Evolutionary conservation across 2,888 invertebrate species (phyloP), one percentile per base, ranked within the genome.

Genomic region (Drosophila anomalata): DNA sequence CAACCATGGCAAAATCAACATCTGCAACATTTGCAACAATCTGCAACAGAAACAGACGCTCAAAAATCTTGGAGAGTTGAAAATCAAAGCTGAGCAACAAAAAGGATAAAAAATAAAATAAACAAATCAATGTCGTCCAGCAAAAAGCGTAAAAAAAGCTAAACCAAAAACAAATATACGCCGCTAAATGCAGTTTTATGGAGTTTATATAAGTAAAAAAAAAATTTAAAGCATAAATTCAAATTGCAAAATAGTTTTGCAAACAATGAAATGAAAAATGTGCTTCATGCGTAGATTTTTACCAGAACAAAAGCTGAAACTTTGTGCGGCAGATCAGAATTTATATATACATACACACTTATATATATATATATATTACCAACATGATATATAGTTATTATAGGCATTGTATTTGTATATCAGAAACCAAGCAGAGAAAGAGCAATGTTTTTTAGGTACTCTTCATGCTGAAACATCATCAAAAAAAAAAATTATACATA

Each of bases 71-170:
- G 65, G 77, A 81, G 77, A 83, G 82, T 80, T 86, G 66, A 85
- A 87, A 84, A 85, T 87, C 84, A 87, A 85, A 87, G 80, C 74
- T 78, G 71, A 78, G 69, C 74, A 70, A 63, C 69, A 73, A 69
- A 69, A 71, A 58, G 70, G 78, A n/a, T n/a, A 76, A 79, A 87
- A 84, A 31, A 85, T 71, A 78, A 59, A 71, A 62, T 75, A 67
- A 70, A 79, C 83, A 88, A 89, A 87, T 90, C 87, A 89, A 89
- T 89, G 89, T 89, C 89, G 90, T 89, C 90, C 89, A 90, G 79
- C 75, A 79, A 82, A 82, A 78, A 78, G 79, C 75, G 61, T 78
- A 70, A 53, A 72, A 60, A 75, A 77, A 78, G 78, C 77, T 83
- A 73, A 79, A 58, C 56, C 63, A 75, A 70, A 76, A 78, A 75